These are phyloP conservation scores for Chelonoidis abingdonii DNA, from an alignment of 2,113 vertebrate species.

Conservation along the genomic window DNA sequence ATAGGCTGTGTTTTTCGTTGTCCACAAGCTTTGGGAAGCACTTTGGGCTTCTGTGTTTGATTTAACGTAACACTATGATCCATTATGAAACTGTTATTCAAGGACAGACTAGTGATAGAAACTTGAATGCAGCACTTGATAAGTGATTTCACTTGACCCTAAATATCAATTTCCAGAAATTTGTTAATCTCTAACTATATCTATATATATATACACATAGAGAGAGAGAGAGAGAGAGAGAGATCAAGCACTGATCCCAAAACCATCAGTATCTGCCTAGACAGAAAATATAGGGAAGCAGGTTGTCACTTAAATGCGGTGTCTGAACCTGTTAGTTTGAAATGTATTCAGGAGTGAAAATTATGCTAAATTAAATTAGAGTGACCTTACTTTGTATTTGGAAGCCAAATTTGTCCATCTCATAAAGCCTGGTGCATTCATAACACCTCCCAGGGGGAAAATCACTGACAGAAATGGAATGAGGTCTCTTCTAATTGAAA, in stretches of 20 bases:
- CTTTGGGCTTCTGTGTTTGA: fast-evolving
- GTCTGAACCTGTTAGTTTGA: slow-evolving; percentile 75
- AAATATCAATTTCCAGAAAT: not conserved
- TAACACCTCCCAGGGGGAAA: slow-evolving; percentile 69
- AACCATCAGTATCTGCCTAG: slow-evolving; percentile 47
- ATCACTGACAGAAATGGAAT: slow-evolving; percentile 63
- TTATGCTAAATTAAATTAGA: slow-evolving; percentile 69
- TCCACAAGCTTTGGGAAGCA: fast-evolving
- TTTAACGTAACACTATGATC: fast-evolving
- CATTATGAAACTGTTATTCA: fast-evolving
- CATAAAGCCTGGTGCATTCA: slow-evolving; percentile 66
- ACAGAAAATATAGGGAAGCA: slow-evolving; percentile 56
- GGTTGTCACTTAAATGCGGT: slow-evolving; percentile 47
- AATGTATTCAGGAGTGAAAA: slow-evolving; percentile 69
- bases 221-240: no score
- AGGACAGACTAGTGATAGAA: not conserved
- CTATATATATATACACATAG: no score
- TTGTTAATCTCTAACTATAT: not conserved
- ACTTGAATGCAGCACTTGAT: slow-evolving; percentile 5
- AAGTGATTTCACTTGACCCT: slow-evolving; percentile 14
- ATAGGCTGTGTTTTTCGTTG: fast-evolving
- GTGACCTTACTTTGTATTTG: slow-evolving; percentile 72
- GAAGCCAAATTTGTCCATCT: slow-evolving; percentile 56
- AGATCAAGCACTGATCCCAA: not conserved
- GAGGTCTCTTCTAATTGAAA: slow-evolving; percentile 77